Evolutionary conservation across 1,140 invertebrate species (phyloP).

Genomic region (Papilio helenus): DNA sequence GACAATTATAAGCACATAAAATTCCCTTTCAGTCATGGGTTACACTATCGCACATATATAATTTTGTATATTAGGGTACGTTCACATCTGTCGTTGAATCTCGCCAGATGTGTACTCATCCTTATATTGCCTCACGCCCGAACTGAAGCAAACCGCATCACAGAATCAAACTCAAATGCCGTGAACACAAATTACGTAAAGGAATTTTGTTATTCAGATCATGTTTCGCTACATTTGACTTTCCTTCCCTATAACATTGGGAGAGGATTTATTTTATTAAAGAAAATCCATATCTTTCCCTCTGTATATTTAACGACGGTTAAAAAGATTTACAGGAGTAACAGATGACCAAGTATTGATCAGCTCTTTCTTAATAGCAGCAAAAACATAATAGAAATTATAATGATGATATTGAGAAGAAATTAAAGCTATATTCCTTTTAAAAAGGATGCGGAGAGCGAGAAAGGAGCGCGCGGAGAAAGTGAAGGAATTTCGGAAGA

Average conservation of each 20-base stretch:
- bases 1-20: no score
- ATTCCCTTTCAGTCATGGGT: no score
- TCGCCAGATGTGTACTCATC: background rate
- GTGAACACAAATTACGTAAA: conserved; percentile 6
- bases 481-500: no score
- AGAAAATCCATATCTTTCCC: background rate
- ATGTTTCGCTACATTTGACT: conserved; percentile 18
- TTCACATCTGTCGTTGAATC: background rate
- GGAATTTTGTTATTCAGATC: conserved; percentile 12
- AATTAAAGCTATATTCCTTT: background rate
- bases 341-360: no score
- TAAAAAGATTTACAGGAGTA: no score
- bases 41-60: background rate
- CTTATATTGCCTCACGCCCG: background rate
- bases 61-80: no score
- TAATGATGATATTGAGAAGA: no score
- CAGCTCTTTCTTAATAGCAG: no score
- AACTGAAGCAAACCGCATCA: conserved; percentile 5
- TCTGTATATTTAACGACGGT: background rate
- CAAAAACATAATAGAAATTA: no score
- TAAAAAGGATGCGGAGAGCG: no score
- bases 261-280: background rate
- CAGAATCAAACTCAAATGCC: background rate
- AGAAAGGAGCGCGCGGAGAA: no score
- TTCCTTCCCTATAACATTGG: conserved; percentile 8